Evolutionary conservation across 2,888 invertebrate genomes (phyloP), one percentile per base, ranked within the genome.

Genomic region (Panzeria rudis): DNA sequence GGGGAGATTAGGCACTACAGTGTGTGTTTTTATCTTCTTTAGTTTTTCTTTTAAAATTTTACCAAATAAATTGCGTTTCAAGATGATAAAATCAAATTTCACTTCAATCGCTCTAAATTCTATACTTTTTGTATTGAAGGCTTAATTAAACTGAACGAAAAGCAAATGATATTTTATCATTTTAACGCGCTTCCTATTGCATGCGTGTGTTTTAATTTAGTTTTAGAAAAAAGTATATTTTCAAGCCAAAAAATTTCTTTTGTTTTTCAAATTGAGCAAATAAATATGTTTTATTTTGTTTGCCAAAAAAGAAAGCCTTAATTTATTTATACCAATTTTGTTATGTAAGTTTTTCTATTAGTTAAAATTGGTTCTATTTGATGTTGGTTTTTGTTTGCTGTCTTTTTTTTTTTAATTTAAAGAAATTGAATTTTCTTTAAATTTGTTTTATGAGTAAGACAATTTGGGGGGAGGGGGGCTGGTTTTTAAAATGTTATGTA

Each of bases 1-100:
- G 88, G 89, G 88, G 90, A 90, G 90, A 89, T 89, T 91, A 91
- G 91, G 91, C 91, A 91, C 91, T 91, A 91, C 91, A 91, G 91
- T 91, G 91, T 90, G 89, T 88, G 83, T 84, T 23, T 76, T 52
- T 84, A 87, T 35, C 56, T 88, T 84, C 81, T 86, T 79, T 75
- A 59, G 83, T 64, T 71, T 80, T 64, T 61, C 86, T 81, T 69
- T 88, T 87, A 50, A 44, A 61, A 52, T 78, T 78, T 83, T 77
- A 41, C 25, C 59, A 73, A 83, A 78, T 69, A 32, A 88, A 79
- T 7, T 75, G 47, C 35, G 23, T 41, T 35, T 32, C 25, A 64
- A 44, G 11, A n/a, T 64, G 25, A 25, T 41, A 38, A 62, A n/a
- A n/a, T n/a, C n/a, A n/a, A 20, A 17, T n/a, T 29, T n/a, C 11